Percentiles rank a stretch among this genome's conserved stretches.
Conservation (phyloP, 2,888 invertebrate genomes). For the Ectemnius continuus region DNA sequence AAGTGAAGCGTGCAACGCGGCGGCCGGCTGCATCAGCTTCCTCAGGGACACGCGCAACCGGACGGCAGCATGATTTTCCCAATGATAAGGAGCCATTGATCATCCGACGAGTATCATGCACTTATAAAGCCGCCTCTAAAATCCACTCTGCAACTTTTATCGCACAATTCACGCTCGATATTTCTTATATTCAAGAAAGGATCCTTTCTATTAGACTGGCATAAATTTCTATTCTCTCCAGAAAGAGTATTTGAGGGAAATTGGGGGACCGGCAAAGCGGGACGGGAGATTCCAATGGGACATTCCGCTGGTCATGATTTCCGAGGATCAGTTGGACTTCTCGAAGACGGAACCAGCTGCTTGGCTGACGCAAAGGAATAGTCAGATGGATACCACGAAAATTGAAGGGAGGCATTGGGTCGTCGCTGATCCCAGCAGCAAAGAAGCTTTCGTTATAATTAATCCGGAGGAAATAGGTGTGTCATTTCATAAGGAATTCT, state of each 20-base stretch:
- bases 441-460: constrained; percentile 85
- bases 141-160: too few relatives aligned
- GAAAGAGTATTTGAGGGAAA: constrained; percentile 86
- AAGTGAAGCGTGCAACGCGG: constrained; percentile 5
- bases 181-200: not conserved
- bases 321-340: constrained; percentile 82
- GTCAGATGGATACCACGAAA: constrained; percentile 77
- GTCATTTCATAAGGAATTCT: constrained; percentile 31
- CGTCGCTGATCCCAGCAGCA: constrained; percentile 80
- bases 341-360: constrained; percentile 80
- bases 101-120: constrained; percentile 14
- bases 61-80: constrained; percentile 51
- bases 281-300: constrained; percentile 83
- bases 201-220: not conserved
- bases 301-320: constrained; percentile 84
- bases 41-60: constrained; percentile 36
- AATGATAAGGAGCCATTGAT: constrained; percentile 44
- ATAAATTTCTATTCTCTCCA: constrained; percentile 64
- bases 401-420: too few relatives aligned
- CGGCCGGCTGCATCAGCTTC: constrained; percentile 29
- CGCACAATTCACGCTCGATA: too few relatives aligned
- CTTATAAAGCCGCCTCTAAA: too few relatives aligned
- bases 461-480: constrained; percentile 91
- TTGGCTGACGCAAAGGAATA: constrained; percentile 82
- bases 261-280: constrained; percentile 79